Evolutionary conservation across 1,140 invertebrate genomes (phyloP), one percentile per base, ranked within the genome.

Genomic region (Spodoptera frugiperda): DNA sequence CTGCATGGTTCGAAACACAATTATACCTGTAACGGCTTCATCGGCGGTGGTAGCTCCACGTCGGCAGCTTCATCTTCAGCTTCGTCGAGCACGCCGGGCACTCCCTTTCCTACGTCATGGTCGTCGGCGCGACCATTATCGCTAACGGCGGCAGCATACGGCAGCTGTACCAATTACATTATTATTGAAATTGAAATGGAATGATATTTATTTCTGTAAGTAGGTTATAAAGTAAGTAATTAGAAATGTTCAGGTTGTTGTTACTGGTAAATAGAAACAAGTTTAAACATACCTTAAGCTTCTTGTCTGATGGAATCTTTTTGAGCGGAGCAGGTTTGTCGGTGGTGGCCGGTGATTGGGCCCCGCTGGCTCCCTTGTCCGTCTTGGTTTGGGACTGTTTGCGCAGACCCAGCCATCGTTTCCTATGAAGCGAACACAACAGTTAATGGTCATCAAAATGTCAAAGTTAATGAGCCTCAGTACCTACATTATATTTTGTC

Each of bases 361-460:
- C 82, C 80, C 94, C 82, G 81, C 90, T 80, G 76, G 95, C 84
- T 82, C 95, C 83, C 92, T 98, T 98, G 80, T 98, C 98, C 51
- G 97, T 96, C 94, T 98, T 98, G 57, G 96, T 96, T 90, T 98
- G 97, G 82, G 98, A 98, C 76, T 98, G 95, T 93, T 99, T 99
- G 73, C 98, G 96, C 59, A 98, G 95, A 44, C 98, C 98, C 72
- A 99, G 94, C 98, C 98, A 99, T 96, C 98, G 98, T 91, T 98
- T 96, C 83, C 86, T 81, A 63, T 48, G 30, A 73, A 8, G 3
- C 46, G 53, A 48, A 73, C 12, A 75, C 48, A 48, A 14, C 2
- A 6, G 14, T 8, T 6, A 6, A 12, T 21, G 10, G 44, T 61
- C 14, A 49, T 6, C 12, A 57, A 21, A 57, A 57, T 12, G 12